Percentiles rank a stretch among this genome's conserved stretches.
phyloP scores from a whole-genome alignment of 2,113 vertebrate genomes.

The Procapra przewalskii region DNA sequence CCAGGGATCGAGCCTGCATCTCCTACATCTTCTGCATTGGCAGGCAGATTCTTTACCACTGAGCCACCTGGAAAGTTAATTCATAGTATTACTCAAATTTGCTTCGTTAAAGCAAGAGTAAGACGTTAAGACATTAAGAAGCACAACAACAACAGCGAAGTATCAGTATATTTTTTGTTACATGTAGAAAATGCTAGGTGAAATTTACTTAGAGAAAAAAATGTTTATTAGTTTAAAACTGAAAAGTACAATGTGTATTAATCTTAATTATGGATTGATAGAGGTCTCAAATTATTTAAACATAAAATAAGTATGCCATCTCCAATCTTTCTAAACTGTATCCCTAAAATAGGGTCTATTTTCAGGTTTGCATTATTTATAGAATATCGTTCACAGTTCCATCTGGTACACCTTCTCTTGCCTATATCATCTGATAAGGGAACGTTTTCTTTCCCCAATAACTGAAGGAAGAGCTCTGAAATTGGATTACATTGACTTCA shows the following conservation, averaged over 20 bases:
- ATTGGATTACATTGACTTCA: neutral
- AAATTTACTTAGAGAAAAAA: neutral
- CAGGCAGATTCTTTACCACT: neutral
- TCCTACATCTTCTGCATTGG: neutral
- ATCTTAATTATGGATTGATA: neutral
- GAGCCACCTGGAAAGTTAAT: neutral
- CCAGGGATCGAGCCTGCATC: neutral
- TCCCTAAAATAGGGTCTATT: neutral
- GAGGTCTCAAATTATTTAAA: neutral
- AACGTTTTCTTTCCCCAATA: neutral
- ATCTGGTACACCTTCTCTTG: neutral
- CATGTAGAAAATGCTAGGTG: neutral
- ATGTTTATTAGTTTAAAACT: neutral
- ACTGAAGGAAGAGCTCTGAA: neutral
- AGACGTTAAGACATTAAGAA: neutral
- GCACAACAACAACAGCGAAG: neutral
- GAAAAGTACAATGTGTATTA: neutral
- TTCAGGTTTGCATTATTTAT: neutral
- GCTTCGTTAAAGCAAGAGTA: neutral
- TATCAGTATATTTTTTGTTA: neutral
- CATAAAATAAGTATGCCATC: neutral
- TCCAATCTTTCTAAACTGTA: neutral
- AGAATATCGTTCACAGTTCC: neutral
- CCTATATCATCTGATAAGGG: neutral
- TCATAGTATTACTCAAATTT: neutral